phyloP scores from a whole-genome alignment of 1,140 invertebrate genomes.

The Drosophila jambulina region DNA sequence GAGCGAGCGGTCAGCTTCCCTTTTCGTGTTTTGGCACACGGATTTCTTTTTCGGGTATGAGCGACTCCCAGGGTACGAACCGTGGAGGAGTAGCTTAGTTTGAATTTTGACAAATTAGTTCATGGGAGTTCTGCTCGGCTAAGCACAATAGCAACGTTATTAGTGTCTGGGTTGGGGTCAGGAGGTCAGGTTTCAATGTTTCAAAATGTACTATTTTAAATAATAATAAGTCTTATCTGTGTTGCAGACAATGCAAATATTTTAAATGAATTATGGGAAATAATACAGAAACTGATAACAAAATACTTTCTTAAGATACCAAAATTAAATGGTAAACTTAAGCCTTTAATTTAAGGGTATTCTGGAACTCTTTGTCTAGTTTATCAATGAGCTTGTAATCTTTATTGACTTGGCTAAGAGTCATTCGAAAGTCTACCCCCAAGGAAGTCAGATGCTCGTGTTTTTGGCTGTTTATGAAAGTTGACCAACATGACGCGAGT shows the following conservation, averaged over 20 bases:
- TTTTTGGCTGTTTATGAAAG: slow-evolving; percentile 68
- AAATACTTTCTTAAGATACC: neutral
- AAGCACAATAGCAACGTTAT: too few relatives aligned
- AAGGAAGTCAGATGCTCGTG: neutral
- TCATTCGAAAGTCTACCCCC: neutral
- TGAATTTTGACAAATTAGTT: neutral
- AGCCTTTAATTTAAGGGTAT: too few relatives aligned
- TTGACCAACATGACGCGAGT: slow-evolving; percentile 53
- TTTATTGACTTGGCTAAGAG: neutral
- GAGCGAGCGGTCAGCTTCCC: slow-evolving; percentile 73
- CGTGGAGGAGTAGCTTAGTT: neutral
- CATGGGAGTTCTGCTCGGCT: neutral
- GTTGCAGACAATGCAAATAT: too few relatives aligned
- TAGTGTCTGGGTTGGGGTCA: too few relatives aligned
- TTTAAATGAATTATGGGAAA: too few relatives aligned
- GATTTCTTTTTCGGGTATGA: slow-evolving; percentile 42
- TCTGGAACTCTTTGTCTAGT: neutral
- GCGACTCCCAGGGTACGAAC: slow-evolving; percentile 15
- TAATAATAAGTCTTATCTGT: too few relatives aligned
- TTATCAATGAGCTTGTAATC: neutral
- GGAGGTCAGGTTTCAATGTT: too few relatives aligned
- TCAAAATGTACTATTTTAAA: too few relatives aligned
- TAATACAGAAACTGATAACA: too few relatives aligned
- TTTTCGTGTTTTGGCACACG: slow-evolving; percentile 70
- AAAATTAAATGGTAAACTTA: neutral